phyloP scores from a whole-genome alignment of 2,113 vertebrate genomes.

The Otus sunia region DNA sequence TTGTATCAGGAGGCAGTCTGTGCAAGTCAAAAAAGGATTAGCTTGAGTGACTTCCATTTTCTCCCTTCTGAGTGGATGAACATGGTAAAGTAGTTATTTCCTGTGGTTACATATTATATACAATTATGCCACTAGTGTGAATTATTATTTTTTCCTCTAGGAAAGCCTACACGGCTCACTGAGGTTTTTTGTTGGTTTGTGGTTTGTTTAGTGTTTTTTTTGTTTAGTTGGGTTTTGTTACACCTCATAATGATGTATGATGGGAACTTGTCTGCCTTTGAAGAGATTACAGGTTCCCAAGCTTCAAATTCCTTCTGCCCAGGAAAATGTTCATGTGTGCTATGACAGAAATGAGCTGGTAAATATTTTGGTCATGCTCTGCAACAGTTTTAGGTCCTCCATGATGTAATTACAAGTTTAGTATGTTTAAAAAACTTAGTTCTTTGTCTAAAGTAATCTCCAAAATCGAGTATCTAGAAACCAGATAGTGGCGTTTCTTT shows the following conservation, averaged over 20 bases:
- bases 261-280: not conserved
- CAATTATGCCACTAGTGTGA: conserved; percentile 35
- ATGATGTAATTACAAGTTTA: not conserved
- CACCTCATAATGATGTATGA: not conserved
- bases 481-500: not conserved
- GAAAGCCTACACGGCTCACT: not conserved
- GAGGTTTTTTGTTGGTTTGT: not conserved
- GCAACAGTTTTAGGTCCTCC: not conserved
- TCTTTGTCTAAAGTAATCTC: not conserved
- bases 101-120: conserved; percentile 40
- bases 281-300: not conserved
- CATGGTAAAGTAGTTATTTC: conserved; percentile 36
- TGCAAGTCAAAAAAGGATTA: conserved; percentile 21
- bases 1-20: not conserved
- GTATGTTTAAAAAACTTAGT: not conserved
- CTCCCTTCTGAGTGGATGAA: conserved; percentile 41
- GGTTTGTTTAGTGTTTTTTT: not conserved
- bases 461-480: not conserved
- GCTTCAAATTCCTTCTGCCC: not conserved
- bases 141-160: not conserved
- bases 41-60: conserved; percentile 47
- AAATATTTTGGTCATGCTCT: not conserved
- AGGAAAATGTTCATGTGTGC: not conserved
- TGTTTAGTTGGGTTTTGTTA: not conserved
- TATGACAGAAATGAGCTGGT: not conserved